These are phyloP conservation scores for Littorina saxatilis DNA, from an alignment of 1,140 invertebrate species.

Conservation along the genomic window DNA sequence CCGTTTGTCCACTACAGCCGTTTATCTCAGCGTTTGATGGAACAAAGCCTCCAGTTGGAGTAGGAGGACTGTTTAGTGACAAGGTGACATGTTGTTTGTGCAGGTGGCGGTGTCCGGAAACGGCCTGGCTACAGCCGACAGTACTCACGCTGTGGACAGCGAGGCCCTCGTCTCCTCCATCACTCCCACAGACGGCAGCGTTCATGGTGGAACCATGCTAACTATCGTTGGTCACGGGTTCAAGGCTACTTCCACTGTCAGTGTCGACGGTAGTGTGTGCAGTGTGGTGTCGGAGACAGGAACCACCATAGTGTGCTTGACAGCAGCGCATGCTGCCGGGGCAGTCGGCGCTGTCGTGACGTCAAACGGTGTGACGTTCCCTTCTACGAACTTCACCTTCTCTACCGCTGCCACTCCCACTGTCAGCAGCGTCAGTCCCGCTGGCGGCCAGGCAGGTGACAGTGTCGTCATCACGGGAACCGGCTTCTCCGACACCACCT, in stretches of 20 bases:
- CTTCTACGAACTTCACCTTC: constrained; percentile 37
- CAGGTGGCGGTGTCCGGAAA: constrained; percentile 14
- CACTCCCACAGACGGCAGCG: constrained; percentile 52
- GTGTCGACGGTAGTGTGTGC: constrained; percentile 42
- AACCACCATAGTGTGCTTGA: constrained; percentile 49
- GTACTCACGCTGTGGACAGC: constrained; percentile 14
- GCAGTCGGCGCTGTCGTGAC: constrained; percentile 43
- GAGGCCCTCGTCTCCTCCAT: constrained; percentile 16
- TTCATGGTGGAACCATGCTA: constrained; percentile 44
- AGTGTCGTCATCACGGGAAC: constrained; percentile 52
- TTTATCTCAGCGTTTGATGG: too few species aligned
- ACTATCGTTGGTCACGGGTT: constrained; percentile 56
- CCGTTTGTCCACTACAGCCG: too few species aligned
- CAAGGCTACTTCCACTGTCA: constrained; percentile 45
- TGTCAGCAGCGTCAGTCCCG: constrained; percentile 45
- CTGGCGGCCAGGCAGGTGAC: constrained; percentile 25
- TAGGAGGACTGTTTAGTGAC: too few species aligned
- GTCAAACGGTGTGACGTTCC: constrained; percentile 45
- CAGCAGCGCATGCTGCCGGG: constrained; percentile 44
- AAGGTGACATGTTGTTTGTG: too few species aligned
- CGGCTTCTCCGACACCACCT: constrained; percentile 37
- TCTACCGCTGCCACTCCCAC: constrained; percentile 52
- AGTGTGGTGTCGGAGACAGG: background rate
- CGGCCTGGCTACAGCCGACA: constrained; percentile 23
- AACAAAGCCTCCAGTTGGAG: too few species aligned